Evolutionary conservation across 2,888 invertebrate genomes (phyloP), one percentile per base, ranked within the genome.

Genomic region (Muschampia plurimacula): DNA sequence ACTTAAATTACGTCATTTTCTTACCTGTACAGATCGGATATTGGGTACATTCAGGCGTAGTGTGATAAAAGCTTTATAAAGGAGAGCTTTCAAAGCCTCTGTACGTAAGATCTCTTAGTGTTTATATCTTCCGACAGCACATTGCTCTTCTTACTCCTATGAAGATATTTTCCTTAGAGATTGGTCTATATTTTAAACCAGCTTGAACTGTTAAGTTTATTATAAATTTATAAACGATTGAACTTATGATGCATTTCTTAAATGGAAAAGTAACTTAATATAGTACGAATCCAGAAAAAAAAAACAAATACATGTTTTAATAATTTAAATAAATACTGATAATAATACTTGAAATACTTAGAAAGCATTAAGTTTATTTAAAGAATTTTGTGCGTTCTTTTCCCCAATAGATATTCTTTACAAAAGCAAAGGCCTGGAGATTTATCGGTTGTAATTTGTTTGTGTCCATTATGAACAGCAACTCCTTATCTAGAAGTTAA

Each of bases 11-110:
- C 15, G 9, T 5, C 22, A 22, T 2, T 15, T 5, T 36, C 32
- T 36, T 39, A 60, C 36, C 36, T 36, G 13, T 60, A 13, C 36
- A 15, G 36, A 63, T 62, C n/a, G 39, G 8, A 39, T 8, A 62
- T 62, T 62, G 36, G 36, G 9, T 9, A 62, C 39, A 62, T n/a
- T 12, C 3, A 62, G 28, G 13, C 62, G 15, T 62, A n/a, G 41
- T n/a, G n/a, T 22, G 63, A 44, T 44, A 63, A 63, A 63, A 63
- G 41, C 39, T 44, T 44, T 44, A 63, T 22, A 63, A 15, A 63
- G 4, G 41, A 44, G 63, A 63, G 63, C 63, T 63, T 39, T 63
- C 2, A 63, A 22, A 44, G 63, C 63, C 22, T 63, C 44, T 63
- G 41, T 44, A 12, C 39, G 15, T 60, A 39, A 8, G 36, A 59